Conservation (phyloP, 2,797 vertebrate species). For the Lepilemur septentrionalis region DNA sequence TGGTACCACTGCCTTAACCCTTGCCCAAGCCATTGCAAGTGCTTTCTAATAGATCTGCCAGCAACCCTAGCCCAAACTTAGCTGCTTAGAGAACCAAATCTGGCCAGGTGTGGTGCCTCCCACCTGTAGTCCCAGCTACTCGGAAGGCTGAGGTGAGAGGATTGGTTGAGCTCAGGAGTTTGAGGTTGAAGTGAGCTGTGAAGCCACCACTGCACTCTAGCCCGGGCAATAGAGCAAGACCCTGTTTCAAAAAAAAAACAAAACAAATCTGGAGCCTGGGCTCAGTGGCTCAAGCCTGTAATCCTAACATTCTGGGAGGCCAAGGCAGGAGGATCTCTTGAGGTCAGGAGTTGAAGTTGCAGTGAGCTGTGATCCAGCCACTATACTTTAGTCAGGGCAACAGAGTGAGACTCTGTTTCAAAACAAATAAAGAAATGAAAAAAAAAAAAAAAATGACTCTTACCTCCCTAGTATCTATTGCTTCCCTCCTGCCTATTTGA, state of each 20-base stretch:
- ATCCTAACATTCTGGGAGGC: neutral
- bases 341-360: neutral
- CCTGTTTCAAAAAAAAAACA: neutral
- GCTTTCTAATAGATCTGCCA: neutral
- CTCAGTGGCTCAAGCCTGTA: neutral
- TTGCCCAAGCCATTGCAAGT: no score
- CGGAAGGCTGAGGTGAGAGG: neutral
- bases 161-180: neutral
- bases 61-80: neutral
- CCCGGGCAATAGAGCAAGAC: neutral
- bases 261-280: neutral
- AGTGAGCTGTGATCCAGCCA: neutral
- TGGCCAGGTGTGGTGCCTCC: neutral
- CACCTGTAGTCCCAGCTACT: neutral
- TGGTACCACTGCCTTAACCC: neutral
- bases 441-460: neutral
- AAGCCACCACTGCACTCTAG: neutral
- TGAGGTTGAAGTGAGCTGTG: neutral
- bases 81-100: neutral
- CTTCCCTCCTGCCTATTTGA: neutral
- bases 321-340: neutral
- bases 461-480: neutral
- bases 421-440: neutral
- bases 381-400: neutral
- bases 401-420: neutral